phyloP scores from a whole-genome alignment of 2,888 invertebrate genomes.

The Epinotia nisella region DNA sequence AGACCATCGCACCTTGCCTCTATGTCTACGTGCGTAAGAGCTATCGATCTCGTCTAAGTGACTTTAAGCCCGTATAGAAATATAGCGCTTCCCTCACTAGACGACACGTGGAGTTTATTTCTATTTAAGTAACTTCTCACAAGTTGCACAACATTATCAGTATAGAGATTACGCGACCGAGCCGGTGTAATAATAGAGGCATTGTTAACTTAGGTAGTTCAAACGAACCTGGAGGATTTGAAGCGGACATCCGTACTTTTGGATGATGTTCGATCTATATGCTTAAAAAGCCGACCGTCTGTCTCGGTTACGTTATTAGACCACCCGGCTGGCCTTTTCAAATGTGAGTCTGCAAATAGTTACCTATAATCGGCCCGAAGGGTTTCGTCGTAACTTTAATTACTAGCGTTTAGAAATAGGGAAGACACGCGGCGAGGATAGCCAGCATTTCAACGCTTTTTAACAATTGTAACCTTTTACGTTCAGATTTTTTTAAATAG shows the following conservation, averaged over 20 bases:
- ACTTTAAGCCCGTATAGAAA: not conserved
- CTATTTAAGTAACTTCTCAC: constrained; percentile 2
- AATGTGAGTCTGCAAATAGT: no score
- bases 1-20: not conserved
- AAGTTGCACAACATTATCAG: not conserved
- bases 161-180: not conserved
- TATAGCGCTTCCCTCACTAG: not conserved
- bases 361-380: no score
- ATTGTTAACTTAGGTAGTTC: not conserved
- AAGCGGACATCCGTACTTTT: not conserved
- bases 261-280: not conserved
- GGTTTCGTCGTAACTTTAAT: no score
- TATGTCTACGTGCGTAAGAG: not conserved
- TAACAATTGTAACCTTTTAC: no score
- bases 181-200: not conserved
- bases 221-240: not conserved
- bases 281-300: not conserved
- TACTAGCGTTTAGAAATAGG: no score
- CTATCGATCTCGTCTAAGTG: not conserved
- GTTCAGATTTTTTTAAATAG: not conserved
- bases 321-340: no score
- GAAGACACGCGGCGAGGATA: no score
- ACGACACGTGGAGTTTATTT: constrained; percentile 6
- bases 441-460: no score
- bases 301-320: not conserved